Percentiles rank a stretch among this genome's conserved stretches.
phyloP scores from a whole-genome alignment of 2,888 invertebrate genomes.

The Melangyna quadrimaculata region DNA sequence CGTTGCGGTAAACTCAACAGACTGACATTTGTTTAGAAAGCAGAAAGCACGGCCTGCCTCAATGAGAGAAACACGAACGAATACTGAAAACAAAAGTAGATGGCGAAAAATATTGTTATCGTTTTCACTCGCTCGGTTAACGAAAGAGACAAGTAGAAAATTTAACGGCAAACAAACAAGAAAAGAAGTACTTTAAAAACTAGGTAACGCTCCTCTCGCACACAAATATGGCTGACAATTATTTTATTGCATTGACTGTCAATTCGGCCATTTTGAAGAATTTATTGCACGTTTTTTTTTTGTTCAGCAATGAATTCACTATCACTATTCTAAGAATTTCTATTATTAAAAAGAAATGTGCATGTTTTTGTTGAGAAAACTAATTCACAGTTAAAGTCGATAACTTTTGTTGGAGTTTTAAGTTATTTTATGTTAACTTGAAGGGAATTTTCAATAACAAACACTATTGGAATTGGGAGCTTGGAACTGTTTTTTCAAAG shows the following conservation, averaged over 20 bases:
- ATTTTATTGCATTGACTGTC: slow-evolving; percentile 49
- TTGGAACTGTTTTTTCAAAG: background rate
- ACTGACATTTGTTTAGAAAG: slow-evolving; percentile 50
- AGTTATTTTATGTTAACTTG: background rate
- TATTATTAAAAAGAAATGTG: background rate
- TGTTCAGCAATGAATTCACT: background rate
- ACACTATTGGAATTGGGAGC: background rate
- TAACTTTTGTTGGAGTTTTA: background rate
- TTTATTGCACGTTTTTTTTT: slow-evolving; percentile 29
- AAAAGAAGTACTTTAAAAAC: background rate
- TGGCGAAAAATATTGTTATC: slow-evolving; percentile 2
- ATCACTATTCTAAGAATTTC: background rate
- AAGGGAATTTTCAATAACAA: background rate
- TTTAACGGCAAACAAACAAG: slow-evolving; percentile 55
- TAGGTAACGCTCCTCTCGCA: slow-evolving; percentile 33
- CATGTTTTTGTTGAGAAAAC: background rate
- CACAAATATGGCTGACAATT: slow-evolving; percentile 60
- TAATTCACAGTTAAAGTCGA: background rate
- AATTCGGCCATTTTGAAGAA: slow-evolving; percentile 67
- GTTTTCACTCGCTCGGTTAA: background rate
- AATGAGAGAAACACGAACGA: slow-evolving; percentile 44
- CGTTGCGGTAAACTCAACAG: slow-evolving; percentile 62
- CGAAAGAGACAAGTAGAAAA: background rate
- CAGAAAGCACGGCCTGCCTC: slow-evolving; percentile 57
- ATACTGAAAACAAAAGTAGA: slow-evolving; percentile 44